Base-by-base conservation (phyloP, 2,113 vertebrate species). In the Leuciscus idus region DNA sequence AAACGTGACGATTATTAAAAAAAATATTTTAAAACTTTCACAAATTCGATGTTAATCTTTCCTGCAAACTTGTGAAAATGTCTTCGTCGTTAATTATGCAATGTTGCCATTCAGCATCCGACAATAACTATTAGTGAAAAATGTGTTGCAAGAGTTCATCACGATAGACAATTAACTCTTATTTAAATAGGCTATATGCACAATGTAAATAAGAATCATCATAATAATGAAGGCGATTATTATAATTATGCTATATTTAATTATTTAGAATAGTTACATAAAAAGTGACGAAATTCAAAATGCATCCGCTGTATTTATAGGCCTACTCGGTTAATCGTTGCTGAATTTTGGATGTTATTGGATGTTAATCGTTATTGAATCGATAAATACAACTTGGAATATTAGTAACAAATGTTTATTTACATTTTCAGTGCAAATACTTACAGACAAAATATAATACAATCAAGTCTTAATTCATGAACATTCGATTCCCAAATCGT, bases 401-500 rank as follows among this genome's bases (percentile, higher is more conserved):
- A 93, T 95, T 96, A 95, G 90, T 95, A 97, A 93, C 94, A 97
- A 97, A 97, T 94, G 90, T 96, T 99, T 98, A 98, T 99, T 98
- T 98, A 98, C 97, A 98, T 89, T 93, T 94, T 96, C 96, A 96
- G 95, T 96, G 96, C 96, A 96, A 96, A 93, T 93, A 92, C 93
- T 92, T 94, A 92, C 93, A 92, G 92, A 92, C 91, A 94, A 93
- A 93, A 93, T 95, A 94, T 89, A 79, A 80, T 92, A 94, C 90
- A 93, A 88, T 89, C 87, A 87, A 87, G 89, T 81, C 80, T 81
- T 30, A 64, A 68, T 68, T 81, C 26, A 50, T 30, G 80, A 66
- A 15, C 48, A 59, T 28, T 84, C 33, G 15, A 84, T 91, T 90
- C 87, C 85, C 88, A 79, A 90, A 90, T 88, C 79, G 52, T 91